Evolutionary conservation across 2,888 invertebrate genomes (phyloP).

Genomic region (Acronicta aceris): DNA sequence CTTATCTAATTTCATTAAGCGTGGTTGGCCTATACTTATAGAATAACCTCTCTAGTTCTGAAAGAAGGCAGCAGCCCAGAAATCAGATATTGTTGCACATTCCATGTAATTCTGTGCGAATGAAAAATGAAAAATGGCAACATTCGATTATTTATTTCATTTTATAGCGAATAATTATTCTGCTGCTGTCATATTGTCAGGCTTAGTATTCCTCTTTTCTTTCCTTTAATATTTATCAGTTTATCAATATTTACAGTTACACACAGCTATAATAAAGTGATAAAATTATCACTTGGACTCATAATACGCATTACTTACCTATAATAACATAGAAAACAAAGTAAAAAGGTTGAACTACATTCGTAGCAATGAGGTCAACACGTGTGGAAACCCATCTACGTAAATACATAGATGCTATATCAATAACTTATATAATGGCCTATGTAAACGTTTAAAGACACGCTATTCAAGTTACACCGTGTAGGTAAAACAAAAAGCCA

Average conservation of each 20-base stretch:
- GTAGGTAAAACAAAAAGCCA: conserved; percentile 17
- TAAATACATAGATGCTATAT: conserved; percentile 28
- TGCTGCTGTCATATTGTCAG: too few species aligned
- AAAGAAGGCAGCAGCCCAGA: too few species aligned
- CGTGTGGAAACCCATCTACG: conserved; percentile 23
- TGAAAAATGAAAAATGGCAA: too few species aligned
- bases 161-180: too few species aligned
- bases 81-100: too few species aligned
- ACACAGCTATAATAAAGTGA: conserved; percentile 18
- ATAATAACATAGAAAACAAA: conserved; percentile 32
- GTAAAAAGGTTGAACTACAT: conserved; percentile 38
- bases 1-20: too few species aligned
- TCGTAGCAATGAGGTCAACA: conserved; percentile 38
- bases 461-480: conserved; percentile 17
- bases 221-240: conserved; percentile 5
- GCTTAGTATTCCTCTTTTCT: too few species aligned
- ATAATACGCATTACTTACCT: conserved; percentile 10
- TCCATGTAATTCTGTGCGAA: too few species aligned
- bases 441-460: conserved; percentile 28
- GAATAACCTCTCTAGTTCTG: too few species aligned
- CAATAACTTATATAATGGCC: conserved; percentile 24
- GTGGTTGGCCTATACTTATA: too few species aligned
- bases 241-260: conserved; percentile 14
- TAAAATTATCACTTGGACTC: conserved; percentile 11
- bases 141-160: too few species aligned